Evolutionary conservation across 2,113 vertebrate genomes (phyloP).

Genomic region (Silurus asotus): DNA sequence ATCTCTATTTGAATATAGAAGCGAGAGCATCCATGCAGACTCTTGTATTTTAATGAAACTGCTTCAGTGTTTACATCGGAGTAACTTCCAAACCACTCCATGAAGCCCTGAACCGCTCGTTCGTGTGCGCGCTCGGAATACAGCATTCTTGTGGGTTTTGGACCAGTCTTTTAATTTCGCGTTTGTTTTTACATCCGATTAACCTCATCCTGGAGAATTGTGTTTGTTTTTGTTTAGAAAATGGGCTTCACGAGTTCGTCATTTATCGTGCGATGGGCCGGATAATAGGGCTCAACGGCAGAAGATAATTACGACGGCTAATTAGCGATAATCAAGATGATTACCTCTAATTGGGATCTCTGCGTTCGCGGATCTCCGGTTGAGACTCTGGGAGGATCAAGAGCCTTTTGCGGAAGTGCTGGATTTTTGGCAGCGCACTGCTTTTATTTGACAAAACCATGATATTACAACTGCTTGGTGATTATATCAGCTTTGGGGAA

Average conservation of each 20-base stretch:
- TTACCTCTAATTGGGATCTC: conserved; percentile 50
- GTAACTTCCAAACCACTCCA: not conserved
- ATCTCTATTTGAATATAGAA: not conserved
- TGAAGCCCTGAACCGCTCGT: not conserved
- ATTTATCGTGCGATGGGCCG: conserved; percentile 49
- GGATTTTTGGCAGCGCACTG: conserved; percentile 27
- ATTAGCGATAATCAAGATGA: conserved; percentile 66
- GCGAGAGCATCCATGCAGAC: not conserved
- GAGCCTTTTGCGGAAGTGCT: conserved; percentile 27
- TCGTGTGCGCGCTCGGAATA: not conserved
- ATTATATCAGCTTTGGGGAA: not conserved
- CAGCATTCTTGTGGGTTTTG: not conserved
- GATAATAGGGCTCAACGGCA: conserved; percentile 62
- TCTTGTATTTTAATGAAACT: not conserved
- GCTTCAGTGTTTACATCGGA: not conserved
- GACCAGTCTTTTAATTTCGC: conserved; percentile 30
- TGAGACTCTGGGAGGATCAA: conserved; percentile 33
- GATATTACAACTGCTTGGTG: not conserved
- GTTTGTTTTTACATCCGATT: conserved; percentile 62
- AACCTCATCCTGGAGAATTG: conserved; percentile 38
- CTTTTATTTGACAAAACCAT: not conserved
- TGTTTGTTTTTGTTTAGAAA: conserved; percentile 44
- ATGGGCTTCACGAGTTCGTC: conserved; percentile 45
- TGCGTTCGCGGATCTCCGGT: conserved; percentile 19
- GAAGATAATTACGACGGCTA: conserved; percentile 59